phyloP scores from a whole-genome alignment of 2,113 vertebrate genomes.

The Zootoca vivipara region DNA sequence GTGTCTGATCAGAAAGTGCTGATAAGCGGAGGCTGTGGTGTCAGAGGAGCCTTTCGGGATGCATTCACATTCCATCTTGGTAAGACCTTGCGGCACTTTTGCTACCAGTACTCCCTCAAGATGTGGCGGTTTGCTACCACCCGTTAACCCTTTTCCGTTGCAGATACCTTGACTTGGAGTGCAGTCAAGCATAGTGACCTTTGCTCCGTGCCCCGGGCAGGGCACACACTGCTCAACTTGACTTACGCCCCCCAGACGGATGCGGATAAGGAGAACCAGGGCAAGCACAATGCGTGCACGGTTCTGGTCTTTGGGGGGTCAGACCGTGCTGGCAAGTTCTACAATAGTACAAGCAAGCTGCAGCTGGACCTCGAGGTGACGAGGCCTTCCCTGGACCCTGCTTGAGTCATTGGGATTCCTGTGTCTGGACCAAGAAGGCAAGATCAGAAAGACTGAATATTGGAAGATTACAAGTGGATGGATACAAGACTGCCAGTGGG shows the following conservation, averaged over 20 bases:
- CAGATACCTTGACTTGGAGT: conserved; percentile 85
- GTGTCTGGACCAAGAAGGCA: neutral
- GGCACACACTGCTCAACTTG: conserved; percentile 82
- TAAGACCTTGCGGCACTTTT: conserved; percentile 59
- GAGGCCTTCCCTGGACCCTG: neutral
- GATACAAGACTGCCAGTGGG: neutral
- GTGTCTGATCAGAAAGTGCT: conserved; percentile 82
- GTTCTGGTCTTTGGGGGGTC: conserved; percentile 87
- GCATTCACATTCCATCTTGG: conserved; percentile 82
- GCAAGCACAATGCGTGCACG: conserved; percentile 47
- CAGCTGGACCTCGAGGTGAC: conserved; percentile 52
- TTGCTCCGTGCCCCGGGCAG: conserved; percentile 79
- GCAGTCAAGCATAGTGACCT: conserved; percentile 73
- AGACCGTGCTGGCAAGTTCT: conserved; percentile 81
- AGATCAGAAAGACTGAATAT: neutral
- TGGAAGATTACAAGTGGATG: conserved; percentile 41
- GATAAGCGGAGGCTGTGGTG: conserved; percentile 86
- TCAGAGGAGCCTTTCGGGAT: conserved; percentile 82
- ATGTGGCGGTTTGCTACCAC: neutral
- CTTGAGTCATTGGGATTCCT: conserved; percentile 11
- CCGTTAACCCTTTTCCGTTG: conserved; percentile 22
- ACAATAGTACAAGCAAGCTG: conserved; percentile 79
- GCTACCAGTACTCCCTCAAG: neutral
- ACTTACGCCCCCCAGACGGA: conserved; percentile 44
- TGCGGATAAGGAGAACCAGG: conserved; percentile 52